Conservation (phyloP, 2,888 invertebrate genomes). For the Drosophila neonasuta region DNA sequence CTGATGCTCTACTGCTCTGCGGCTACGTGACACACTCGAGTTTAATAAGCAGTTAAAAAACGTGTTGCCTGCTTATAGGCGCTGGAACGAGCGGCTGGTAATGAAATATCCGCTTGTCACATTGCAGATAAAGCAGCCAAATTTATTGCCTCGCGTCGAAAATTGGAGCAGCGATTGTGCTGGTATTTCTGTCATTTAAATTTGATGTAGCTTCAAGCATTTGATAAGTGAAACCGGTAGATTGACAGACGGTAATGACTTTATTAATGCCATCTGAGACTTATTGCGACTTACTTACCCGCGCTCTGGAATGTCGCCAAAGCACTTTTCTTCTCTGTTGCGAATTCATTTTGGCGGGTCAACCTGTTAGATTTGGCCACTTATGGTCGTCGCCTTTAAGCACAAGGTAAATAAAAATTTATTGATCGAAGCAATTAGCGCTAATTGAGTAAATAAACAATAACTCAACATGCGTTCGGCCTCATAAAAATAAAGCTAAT, state of each 20-base stretch:
- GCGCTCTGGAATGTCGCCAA: conserved; percentile 24
- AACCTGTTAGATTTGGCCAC: conserved; percentile 30
- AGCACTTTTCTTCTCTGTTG: conserved; percentile 8
- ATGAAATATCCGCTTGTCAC: conserved; percentile 69
- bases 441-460: conserved; percentile 75
- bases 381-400: conserved; percentile 36
- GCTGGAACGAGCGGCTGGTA: conserved; percentile 27
- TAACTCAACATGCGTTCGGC: conserved; percentile 54
- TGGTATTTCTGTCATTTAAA: conserved; percentile 55
- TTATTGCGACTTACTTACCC: conserved; percentile 57
- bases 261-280: conserved; percentile 64
- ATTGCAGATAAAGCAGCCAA: conserved; percentile 56
- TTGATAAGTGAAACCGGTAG: conserved; percentile 57
- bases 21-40: conserved; percentile 61
- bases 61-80: conserved; percentile 56
- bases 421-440: conserved; percentile 73
- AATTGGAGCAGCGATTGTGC: conserved; percentile 59
- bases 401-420: conserved; percentile 69
- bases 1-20: not conserved
- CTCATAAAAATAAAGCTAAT: conserved; percentile 59
- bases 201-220: conserved; percentile 58
- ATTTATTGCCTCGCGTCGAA: conserved; percentile 55
- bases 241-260: conserved; percentile 71
- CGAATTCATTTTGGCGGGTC: not conserved
- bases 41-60: conserved; percentile 68